A percentile compares a stretch with the other conserved stretches of the same genome.
phyloP scores from a whole-genome alignment of 2,113 vertebrate genomes.

The Vulpes ferrilata region DNA sequence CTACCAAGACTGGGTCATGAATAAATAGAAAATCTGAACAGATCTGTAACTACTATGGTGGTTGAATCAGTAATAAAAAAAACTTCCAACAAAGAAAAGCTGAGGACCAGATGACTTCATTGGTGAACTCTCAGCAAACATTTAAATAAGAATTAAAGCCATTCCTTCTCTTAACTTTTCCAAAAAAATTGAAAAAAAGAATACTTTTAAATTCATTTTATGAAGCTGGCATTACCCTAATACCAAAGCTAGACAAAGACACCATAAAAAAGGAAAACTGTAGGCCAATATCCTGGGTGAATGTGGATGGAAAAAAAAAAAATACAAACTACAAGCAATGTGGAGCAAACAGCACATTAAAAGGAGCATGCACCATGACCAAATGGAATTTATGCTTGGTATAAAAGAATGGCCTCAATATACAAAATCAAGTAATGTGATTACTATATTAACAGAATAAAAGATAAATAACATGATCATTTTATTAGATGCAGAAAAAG shows the following conservation, averaged over 20 bases:
- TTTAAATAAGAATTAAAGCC: neutral
- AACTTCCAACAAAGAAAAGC: neutral
- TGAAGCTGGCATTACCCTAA: neutral
- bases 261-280: neutral
- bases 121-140: neutral
- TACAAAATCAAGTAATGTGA: neutral
- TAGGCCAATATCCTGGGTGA: neutral
- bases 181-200: neutral
- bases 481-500: neutral
- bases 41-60: neutral
- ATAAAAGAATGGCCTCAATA: neutral
- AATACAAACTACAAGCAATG: neutral
- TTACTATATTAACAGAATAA: neutral
- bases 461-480: neutral
- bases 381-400: neutral
- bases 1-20: neutral
- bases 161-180: neutral
- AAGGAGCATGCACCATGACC: neutral
- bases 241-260: neutral
- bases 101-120: neutral
- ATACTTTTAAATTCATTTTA: neutral
- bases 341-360: neutral
- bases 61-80: neutral
- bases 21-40: neutral
- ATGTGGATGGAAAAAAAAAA: neutral